Percentiles rank a stretch among this genome's conserved stretches.
Evolutionary conservation across 2,888 invertebrate genomes (phyloP).

Genomic region (Apoda limacodes): DNA sequence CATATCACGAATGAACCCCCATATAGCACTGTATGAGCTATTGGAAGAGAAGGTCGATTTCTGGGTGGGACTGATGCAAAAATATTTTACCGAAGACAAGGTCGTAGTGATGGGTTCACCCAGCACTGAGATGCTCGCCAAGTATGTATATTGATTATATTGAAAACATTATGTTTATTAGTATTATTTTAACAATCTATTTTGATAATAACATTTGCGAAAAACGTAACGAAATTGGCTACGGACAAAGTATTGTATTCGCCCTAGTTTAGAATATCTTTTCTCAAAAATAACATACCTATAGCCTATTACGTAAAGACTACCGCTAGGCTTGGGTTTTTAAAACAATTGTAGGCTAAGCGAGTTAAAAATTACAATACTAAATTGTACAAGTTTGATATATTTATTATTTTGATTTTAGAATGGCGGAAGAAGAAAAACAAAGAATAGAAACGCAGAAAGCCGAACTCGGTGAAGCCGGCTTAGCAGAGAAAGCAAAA

Average conservation of each 20-base stretch:
- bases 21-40: slow-evolving; percentile 71
- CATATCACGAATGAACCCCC: slow-evolving; percentile 75
- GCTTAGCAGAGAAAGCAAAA: slow-evolving; percentile 73
- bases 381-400: too few relatives aligned
- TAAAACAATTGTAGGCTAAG: too few relatives aligned
- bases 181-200: slow-evolving; percentile 1
- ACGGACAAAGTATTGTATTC: too few relatives aligned
- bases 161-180: slow-evolving; percentile 1
- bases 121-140: slow-evolving; percentile 46
- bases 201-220: too few relatives aligned
- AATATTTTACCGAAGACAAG: slow-evolving; percentile 74
- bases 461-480: slow-evolving; percentile 73
- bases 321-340: too few relatives aligned
- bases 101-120: slow-evolving; percentile 73
- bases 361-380: too few relatives aligned
- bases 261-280: too few relatives aligned
- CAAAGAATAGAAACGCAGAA: slow-evolving; percentile 76
- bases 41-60: slow-evolving; percentile 71
- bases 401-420: too few relatives aligned
- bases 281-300: too few relatives aligned
- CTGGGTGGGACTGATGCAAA: slow-evolving; percentile 78
- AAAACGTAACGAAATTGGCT: too few relatives aligned
- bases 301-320: too few relatives aligned
- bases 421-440: slow-evolving; percentile 80
- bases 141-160: slow-evolving; percentile 28